A percentile compares a stretch with the other conserved stretches of the same genome.
phyloP scores from a whole-genome alignment of 2,113 vertebrate species.

The Peucedramus taeniatus region DNA sequence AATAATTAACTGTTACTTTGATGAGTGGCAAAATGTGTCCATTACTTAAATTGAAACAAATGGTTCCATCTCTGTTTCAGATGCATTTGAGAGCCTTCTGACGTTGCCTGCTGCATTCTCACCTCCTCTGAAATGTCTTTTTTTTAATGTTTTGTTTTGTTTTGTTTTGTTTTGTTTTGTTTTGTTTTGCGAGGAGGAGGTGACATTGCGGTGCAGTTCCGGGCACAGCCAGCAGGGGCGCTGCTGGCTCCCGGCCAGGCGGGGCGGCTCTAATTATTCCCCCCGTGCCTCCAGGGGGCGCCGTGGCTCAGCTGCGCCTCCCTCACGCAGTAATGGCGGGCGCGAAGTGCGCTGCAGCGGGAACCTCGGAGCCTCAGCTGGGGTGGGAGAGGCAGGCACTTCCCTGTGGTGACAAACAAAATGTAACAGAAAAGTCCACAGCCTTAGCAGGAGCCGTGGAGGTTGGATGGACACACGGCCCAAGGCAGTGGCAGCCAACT shows the following conservation, averaged over 20 bases:
- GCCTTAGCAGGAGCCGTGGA: neutral
- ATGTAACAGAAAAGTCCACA: neutral
- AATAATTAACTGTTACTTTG: neutral
- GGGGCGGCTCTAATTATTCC: rapidly evolving
- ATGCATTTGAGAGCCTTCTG: neutral
- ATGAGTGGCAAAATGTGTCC: neutral
- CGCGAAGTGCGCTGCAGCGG: rapidly evolving
- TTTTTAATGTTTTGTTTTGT: neutral
- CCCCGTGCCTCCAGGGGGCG: neutral
- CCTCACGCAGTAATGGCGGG: rapidly evolving
- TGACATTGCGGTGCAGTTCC: rapidly evolving
- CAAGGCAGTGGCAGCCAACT: neutral
- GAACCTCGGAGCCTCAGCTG: rapidly evolving
- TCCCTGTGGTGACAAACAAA: rapidly evolving
- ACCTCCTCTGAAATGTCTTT: neutral
- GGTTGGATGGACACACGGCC: too few species aligned
- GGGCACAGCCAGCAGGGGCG: neutral
- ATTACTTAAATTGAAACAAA: neutral
- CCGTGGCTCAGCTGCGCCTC: rapidly evolving
- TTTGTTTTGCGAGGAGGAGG: neutral
- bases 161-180: neutral
- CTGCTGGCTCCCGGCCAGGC: neutral
- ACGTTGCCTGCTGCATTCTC: neutral
- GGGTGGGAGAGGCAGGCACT: neutral
- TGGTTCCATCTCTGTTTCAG: neutral